Evolutionary conservation across 1,140 invertebrate species (phyloP).

Genomic region (Cherax quadricarinatus): DNA sequence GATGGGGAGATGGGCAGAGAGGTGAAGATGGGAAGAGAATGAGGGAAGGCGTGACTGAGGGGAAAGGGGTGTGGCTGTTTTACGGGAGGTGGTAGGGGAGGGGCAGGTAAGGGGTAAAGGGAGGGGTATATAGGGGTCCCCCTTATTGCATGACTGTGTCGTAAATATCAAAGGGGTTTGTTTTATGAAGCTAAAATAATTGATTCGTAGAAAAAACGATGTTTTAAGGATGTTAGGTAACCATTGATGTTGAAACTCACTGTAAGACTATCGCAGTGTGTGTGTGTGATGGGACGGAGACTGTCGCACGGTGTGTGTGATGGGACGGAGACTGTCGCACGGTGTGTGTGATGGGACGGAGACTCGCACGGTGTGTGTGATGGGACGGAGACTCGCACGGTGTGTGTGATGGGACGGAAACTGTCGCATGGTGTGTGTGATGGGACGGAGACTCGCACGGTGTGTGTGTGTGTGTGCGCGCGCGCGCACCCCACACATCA

Average conservation of each 20-base stretch:
- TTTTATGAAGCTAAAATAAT: slow-evolving; percentile 19
- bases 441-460: no score
- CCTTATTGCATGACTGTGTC: slow-evolving; percentile 20
- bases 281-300: neutral
- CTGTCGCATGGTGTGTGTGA: no score
- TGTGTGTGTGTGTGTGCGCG: no score
- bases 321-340: no score
- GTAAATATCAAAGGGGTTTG: slow-evolving; percentile 34
- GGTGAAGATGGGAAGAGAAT: neutral
- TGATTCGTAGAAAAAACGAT: slow-evolving; percentile 5
- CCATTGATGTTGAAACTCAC: neutral
- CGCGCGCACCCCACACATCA: no score
- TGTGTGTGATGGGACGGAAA: no score
- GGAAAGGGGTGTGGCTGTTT: neutral
- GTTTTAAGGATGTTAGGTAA: neutral
- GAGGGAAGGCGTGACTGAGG: neutral
- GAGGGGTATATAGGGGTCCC: neutral
- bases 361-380: no score
- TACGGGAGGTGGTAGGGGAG: neutral
- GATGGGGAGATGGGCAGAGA: neutral
- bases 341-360: no score
- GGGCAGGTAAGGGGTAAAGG: neutral
- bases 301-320: no score
- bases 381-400: no score
- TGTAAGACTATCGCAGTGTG: no score